Base-by-base conservation (phyloP, 2,113 vertebrate genomes). In the Leptobrachium ailaonicum region DNA sequence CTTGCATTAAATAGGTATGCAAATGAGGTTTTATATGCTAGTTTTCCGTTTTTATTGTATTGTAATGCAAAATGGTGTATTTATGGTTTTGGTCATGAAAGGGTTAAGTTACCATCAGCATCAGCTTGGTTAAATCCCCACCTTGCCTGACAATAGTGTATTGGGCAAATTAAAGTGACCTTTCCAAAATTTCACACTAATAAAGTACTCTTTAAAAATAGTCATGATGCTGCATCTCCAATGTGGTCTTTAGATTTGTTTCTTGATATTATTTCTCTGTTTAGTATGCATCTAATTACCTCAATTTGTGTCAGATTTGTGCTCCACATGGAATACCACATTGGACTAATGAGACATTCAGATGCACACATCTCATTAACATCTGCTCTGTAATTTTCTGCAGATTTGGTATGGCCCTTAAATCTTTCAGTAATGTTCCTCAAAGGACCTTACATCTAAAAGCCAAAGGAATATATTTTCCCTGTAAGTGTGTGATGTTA, bases 211-310 rank as follows among this genome's bases (percentile, higher is more conserved):
- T 32, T 32, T 32, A 32, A 32, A 32, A 32, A 32, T 32, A 32
- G 20, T 32, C 20, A 32, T 32, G 20, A 32, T 32, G 6, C n/a
- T 80, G 50, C 71, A 75, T 68, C 44, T 75, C 79, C 50, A 71
- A 12, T 44, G 71, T 56, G 40, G 66, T 75, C 53, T 45, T 32
- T 9, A 54, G 41, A 7, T 72, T 72, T 45, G 20, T 8, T 75
- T 40, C 43, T 73, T 80, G 69, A 80, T 69, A 80, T 80, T 69
- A 74, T 56, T 74, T 74, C 71, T 68, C 71, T 80, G 69, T 74
- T 80, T 80, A 80, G 79, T 62, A 80, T 80, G 79, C 79, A 80
- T 69, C 79, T 75, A 80, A 80, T 80, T 80, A 80, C 64, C 71
- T 74, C 79, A 74, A 80, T 80, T 80, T 80, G 79, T 80, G 79